These are phyloP conservation scores for Stomatorhinus ivindoensis DNA, from an alignment of 2,113 vertebrate species.

Conservation along the genomic window DNA sequence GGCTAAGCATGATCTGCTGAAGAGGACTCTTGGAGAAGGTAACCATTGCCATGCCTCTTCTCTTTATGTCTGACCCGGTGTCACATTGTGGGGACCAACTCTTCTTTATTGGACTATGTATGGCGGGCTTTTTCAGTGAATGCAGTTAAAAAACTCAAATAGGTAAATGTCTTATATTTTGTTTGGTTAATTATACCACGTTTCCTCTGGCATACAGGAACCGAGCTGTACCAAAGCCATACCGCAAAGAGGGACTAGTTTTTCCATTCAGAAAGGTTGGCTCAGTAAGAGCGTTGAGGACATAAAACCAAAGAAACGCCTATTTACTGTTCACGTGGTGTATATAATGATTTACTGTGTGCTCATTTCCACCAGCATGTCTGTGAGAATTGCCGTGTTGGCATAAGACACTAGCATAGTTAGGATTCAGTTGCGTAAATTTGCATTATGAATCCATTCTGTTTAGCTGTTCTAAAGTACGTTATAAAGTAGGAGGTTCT, in stretches of 20 bases:
- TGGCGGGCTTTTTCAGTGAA: neutral
- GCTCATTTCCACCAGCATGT: neutral
- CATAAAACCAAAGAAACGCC: neutral
- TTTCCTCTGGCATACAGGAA: neutral
- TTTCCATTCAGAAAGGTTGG: neutral
- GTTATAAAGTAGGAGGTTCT: neutral
- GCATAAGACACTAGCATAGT: neutral
- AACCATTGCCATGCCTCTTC: constrained; percentile 4
- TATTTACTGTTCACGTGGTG: neutral
- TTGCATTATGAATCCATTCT: neutral
- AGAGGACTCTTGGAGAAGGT: constrained; percentile 92
- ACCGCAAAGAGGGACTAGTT: neutral
- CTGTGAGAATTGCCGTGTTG: neutral
- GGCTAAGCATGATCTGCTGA: constrained; percentile 93
- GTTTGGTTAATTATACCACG: neutral
- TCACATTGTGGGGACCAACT: neutral
- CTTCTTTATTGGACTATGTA: neutral
- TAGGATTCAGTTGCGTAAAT: neutral
- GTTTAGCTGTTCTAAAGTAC: neutral
- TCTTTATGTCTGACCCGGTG: neutral
- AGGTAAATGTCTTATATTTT: neutral
- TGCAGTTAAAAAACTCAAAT: neutral
- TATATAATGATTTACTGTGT: neutral
- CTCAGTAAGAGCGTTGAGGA: neutral
- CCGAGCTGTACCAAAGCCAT: neutral